These are phyloP conservation scores for Mylabris sibirica DNA, from an alignment of 2,888 invertebrate species.

Conservation along the genomic window DNA sequence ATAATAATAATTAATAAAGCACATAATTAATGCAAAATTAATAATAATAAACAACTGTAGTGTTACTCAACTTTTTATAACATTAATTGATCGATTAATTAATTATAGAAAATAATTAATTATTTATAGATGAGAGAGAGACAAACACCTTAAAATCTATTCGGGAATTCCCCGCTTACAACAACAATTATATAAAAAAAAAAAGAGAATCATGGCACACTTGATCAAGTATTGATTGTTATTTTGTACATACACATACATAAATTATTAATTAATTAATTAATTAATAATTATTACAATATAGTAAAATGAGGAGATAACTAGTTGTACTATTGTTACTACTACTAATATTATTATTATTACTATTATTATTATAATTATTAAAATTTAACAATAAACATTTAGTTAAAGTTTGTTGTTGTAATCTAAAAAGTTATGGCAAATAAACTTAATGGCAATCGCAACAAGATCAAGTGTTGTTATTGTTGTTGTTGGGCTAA, in stretches of 20 bases:
- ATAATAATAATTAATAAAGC: neutral
- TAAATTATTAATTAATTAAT: too few relatives aligned
- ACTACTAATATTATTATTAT: constrained; percentile 13
- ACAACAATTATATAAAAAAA: neutral
- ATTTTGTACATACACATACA: constrained; percentile 4
- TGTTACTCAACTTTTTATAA: neutral
- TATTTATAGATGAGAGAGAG: too few relatives aligned
- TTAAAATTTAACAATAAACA: constrained; percentile 48
- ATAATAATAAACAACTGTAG: neutral
- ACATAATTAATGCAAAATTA: neutral
- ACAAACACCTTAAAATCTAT: too few relatives aligned
- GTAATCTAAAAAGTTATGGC: constrained; percentile 44
- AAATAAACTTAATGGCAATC: neutral
- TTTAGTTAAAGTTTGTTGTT: constrained; percentile 43
- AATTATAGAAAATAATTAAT: neutral
- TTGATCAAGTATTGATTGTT: constrained; percentile 4
- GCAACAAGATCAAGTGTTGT: constrained; percentile 3
- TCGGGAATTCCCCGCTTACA: too few relatives aligned
- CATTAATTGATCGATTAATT: neutral
- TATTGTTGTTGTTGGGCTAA: neutral
- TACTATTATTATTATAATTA: constrained; percentile 12
- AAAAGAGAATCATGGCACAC: constrained; percentile 1
- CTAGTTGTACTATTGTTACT: constrained; percentile 12
- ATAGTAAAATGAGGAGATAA: constrained; percentile 4
- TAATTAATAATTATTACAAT: neutral